Percentiles rank a stretch among this genome's conserved stretches.
phyloP scores from a whole-genome alignment of 2,888 invertebrate genomes.

The Apodemia hepburni region DNA sequence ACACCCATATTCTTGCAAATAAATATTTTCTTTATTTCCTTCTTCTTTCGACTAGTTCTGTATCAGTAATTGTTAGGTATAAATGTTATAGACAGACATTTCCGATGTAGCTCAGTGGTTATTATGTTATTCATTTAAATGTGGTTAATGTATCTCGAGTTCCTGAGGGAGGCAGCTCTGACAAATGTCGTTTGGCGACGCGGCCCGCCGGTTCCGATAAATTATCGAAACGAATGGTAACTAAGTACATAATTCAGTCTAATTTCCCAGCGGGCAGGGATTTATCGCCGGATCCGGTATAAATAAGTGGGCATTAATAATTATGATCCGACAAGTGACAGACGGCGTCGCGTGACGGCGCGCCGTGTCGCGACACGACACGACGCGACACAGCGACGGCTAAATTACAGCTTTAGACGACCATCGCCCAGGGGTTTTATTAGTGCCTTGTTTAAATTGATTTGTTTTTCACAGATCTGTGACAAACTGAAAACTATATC shows the following conservation, averaged over 20 bases:
- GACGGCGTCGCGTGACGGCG: constrained; percentile 28
- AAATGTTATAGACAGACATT: too few relatives aligned
- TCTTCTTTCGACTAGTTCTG: too few relatives aligned
- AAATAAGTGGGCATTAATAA: constrained; percentile 31
- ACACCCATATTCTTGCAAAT: too few relatives aligned
- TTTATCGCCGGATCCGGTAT: constrained; percentile 24
- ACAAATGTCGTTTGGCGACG: constrained; percentile 16
- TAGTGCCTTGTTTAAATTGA: too few relatives aligned
- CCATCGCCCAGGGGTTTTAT: not conserved
- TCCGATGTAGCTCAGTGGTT: too few relatives aligned
- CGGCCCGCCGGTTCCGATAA: constrained; percentile 17
- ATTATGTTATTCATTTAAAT: not conserved
- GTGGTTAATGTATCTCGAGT: not conserved
- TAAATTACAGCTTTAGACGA: constrained; percentile 19
- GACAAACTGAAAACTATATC: too few relatives aligned
- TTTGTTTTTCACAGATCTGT: too few relatives aligned
- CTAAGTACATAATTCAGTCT: constrained; percentile 33
- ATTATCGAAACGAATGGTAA: constrained; percentile 25
- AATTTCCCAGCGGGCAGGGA: constrained; percentile 31
- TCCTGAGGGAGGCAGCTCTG: constrained; percentile 1
- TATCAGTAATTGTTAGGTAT: too few relatives aligned
- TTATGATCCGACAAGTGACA: constrained; percentile 28
- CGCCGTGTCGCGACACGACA: constrained; percentile 5
- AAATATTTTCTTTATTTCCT: too few relatives aligned
- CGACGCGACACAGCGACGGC: constrained; percentile 22